Evolutionary conservation across 2,113 vertebrate genomes (phyloP).

Genomic region (Sardina pilchardus): DNA sequence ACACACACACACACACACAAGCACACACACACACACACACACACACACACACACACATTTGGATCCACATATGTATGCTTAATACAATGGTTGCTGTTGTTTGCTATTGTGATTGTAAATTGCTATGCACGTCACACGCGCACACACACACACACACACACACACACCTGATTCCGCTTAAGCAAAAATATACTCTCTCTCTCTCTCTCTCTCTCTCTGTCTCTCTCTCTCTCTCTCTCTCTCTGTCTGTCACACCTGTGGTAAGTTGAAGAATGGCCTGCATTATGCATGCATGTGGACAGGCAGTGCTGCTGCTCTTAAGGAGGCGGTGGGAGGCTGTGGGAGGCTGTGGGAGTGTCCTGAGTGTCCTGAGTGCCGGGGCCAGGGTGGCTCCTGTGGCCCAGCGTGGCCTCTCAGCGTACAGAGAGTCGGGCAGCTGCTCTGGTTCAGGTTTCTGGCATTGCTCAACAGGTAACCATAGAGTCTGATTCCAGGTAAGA

Average conservation of each 20-base stretch:
- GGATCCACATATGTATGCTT: background rate
- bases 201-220: background rate
- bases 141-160: constrained; percentile 9
- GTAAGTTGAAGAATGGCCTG: background rate
- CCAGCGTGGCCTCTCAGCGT: constrained; percentile 56
- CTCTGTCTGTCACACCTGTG: background rate
- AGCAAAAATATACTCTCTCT: background rate
- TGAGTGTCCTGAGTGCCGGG: background rate
- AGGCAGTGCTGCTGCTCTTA: background rate
- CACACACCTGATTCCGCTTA: background rate
- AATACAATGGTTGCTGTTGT: background rate
- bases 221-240: background rate
- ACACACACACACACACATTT: background rate
- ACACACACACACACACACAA: background rate
- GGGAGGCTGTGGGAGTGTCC: background rate
- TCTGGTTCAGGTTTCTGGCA: constrained; percentile 60
- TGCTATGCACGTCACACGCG: background rate
- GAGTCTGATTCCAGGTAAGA: constrained; percentile 48
- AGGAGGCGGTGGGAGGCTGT: background rate
- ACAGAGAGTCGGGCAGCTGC: constrained; percentile 61
- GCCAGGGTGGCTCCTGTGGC: background rate
- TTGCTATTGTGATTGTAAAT: background rate
- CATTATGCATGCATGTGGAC: background rate
- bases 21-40: background rate
- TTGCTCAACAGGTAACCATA: constrained; percentile 66